Conservation (phyloP, 2,797 vertebrate genomes). For the Phoxinus dragarum region DNA sequence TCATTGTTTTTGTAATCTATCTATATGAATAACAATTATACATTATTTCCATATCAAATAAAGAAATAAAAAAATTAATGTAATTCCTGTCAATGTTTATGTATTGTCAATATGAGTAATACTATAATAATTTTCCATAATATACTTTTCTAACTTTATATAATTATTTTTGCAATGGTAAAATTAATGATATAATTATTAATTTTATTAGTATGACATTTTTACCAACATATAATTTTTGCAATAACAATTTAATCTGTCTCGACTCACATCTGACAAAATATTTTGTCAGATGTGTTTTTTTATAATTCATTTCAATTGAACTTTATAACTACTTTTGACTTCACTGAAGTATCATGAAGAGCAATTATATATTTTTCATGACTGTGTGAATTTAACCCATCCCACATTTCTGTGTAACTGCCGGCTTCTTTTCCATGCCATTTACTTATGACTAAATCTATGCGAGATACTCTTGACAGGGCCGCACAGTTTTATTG, state of each 20-base stretch:
- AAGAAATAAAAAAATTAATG: not conserved
- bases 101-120: not conserved
- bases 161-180: not conserved
- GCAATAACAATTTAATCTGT: not conserved
- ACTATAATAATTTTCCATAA: not conserved
- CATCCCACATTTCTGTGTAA: constrained; percentile 18
- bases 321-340: not conserved
- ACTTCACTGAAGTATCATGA: not conserved
- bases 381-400: not conserved
- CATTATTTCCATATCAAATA: not conserved
- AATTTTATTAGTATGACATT: not conserved
- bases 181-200: not conserved
- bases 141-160: not conserved
- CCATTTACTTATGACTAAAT: constrained; percentile 18
- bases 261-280: not conserved
- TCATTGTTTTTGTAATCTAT: not conserved
- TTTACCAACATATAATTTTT: not conserved
- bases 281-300: not conserved
- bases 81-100: not conserved
- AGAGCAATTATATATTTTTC: not conserved
- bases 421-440: constrained; percentile 1
- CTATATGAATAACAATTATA: not conserved
- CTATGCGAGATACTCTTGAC: constrained; percentile 24
- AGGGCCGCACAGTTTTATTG: constrained; percentile 28
- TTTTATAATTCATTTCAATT: not conserved